Evolutionary conservation across 2,888 invertebrate genomes (phyloP), one percentile per base, ranked within the genome.

Genomic region (Ophion costatus): DNA sequence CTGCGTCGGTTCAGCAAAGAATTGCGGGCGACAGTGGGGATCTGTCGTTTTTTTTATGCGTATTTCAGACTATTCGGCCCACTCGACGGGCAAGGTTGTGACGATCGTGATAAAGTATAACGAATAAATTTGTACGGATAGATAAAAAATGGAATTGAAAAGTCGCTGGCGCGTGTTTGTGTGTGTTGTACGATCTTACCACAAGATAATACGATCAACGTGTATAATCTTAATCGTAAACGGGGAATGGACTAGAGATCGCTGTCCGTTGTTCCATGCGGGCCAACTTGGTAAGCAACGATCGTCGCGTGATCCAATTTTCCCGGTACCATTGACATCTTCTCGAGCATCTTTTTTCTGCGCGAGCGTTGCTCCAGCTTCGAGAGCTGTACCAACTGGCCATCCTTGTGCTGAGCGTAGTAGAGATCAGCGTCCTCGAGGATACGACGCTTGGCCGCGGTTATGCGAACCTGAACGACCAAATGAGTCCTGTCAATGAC

Each of bases 221-320:
- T 69, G n/a, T 42, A 51, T 14, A 59, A 38, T 81, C n/a, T 69
- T 56, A 45, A 75, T 73, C 59, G 71, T 64, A 76, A 45, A 69
- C 66, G 45, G 22, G 10, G 29, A 81, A 61, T 24, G 38, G 56
- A 85, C 83, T 87, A 87, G 75, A 84, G 78, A 73, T 85, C 84
- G 71, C 80, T 85, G 80, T 87, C 80, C 78, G 81, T 81, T 75
- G 85, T 63, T 75, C 84, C 84, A 42, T 84, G 77, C 61, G 90
- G 88, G 67, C 96, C 96, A 57, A 97, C 96, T 87, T 96, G 96
- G 91, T 96, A 97, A 1, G 98, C 98, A 71, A 97, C 96, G 24
- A 97, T 96, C 5, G 97, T 97, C 29, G 98, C 98, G 94, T 98
- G 98, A 94, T 98, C 98, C 87, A 98, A 94, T 93, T 98, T 98